phyloP scores from a whole-genome alignment of 1,140 invertebrate genomes.

The Anastrepha obliqua region DNA sequence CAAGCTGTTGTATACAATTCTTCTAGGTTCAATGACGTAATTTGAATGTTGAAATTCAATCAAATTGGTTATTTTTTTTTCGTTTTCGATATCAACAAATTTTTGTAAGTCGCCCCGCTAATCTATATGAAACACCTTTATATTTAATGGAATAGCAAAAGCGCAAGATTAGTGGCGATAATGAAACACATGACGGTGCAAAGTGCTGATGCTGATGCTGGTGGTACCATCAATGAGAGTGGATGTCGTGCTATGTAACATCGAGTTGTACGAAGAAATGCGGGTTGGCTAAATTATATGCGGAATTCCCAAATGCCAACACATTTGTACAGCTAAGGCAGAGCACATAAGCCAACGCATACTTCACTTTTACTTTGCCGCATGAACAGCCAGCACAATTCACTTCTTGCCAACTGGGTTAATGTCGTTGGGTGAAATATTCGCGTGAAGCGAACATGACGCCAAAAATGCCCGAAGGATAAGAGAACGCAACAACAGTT shows the following conservation, averaged over 20 bases:
- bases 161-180: neutral
- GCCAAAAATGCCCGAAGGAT: neutral
- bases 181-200: neutral
- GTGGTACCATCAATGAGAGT: neutral
- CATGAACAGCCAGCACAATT: neutral
- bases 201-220: neutral
- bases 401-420: conserved; percentile 9
- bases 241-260: neutral
- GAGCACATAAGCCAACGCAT: neutral
- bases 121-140: neutral
- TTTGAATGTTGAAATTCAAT: no score
- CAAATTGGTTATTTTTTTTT: no score
- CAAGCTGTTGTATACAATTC: no score
- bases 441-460: neutral
- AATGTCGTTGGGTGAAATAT: neutral
- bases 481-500: neutral
- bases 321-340: neutral
- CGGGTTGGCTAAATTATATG: no score
- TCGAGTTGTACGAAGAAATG: neutral
- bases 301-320: neutral
- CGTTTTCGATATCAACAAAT: no score
- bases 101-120: neutral
- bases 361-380: neutral
- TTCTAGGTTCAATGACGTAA: no score
- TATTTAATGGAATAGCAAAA: neutral